Evolutionary conservation across 2,888 invertebrate genomes (phyloP), one percentile per base, ranked within the genome.

Genomic region (Tachystola acroxantha): DNA sequence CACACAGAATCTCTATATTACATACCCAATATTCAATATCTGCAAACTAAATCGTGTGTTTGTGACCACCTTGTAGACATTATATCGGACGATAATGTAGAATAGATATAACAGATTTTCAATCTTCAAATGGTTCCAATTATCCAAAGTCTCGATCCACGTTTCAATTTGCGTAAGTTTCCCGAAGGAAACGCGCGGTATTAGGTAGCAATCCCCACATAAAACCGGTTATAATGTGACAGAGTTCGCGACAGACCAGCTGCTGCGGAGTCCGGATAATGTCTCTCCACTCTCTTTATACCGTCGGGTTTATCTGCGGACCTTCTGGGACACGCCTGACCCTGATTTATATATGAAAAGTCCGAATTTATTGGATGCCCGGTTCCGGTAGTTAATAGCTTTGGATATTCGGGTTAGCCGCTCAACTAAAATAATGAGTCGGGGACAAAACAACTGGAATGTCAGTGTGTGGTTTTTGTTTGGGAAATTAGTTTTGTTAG

Each of bases 321-420:
- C 67, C 71, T 67, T 70, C 63, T 63, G 68, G 68, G 64, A 59
- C 64, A 55, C 53, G 63, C 61, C 64, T 50, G 58, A 57, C 66
- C 66, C 68, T 75, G 76, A 79, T 80, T 80, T 80, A 80, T 76
- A 73, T 64, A 70, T 71, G 64, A 69, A 73, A 75, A 75, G 61
- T 71, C 64, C 54, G 53, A 68, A 80, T 78, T 73, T 78, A 79
- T 72, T 63, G 67, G 64, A 59, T 53, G 64, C 56, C 60, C 63
- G 44, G 53, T 62, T 66, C 61, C 52, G 55, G 64, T 67, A 71
- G 73, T 77, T 77, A 77, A 76, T 77, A 71, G 77, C 64, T 57
- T 54, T 65, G 73, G 67, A 69, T 71, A 76, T 74, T 65, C 58
- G 61, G 77, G 74, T 66, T 67, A 59, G 57, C 71, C 74, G 55